A percentile compares a stretch with the other conserved stretches of the same genome.
phyloP scores from a whole-genome alignment of 2,888 invertebrate genomes.

The Cephus rjabovi region DNA sequence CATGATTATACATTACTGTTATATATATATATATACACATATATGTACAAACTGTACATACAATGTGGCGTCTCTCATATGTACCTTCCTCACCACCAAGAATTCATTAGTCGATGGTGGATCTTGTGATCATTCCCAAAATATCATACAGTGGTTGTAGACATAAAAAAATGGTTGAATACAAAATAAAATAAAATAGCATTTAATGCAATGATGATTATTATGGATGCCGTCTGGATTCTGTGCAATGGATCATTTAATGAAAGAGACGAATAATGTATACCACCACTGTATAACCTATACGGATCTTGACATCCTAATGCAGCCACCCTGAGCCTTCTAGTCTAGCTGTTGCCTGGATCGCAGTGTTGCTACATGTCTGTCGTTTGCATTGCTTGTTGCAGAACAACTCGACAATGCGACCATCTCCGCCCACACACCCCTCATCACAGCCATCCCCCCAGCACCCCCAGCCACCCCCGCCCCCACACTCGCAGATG shows the following conservation, averaged over 20 bases:
- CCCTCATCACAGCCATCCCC: constrained; percentile 94
- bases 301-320: not conserved
- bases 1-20: not conserved
- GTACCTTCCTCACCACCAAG: not conserved
- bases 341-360: constrained; percentile 59
- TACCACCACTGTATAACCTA: not conserved
- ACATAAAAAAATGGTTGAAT: not conserved
- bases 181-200: not conserved
- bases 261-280: not conserved
- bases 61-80: not conserved
- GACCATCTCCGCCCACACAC: constrained; percentile 86
- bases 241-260: not conserved
- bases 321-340: not conserved
- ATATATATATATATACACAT: not conserved
- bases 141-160: not conserved
- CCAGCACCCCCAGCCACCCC: constrained; percentile 80
- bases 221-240: not conserved
- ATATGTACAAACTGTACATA: not conserved
- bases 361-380: constrained; percentile 67
- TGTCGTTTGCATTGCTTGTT: constrained; percentile 68
- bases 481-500: constrained; percentile 85
- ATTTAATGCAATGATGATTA: not conserved
- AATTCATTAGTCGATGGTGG: not conserved
- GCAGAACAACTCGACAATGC: constrained; percentile 80
- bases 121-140: not conserved